A percentile compares a stretch with the other conserved stretches of the same genome.
These are phyloP conservation scores for Vicugna pacos DNA, from an alignment of 2,113 vertebrate species.

Conservation along the genomic window DNA sequence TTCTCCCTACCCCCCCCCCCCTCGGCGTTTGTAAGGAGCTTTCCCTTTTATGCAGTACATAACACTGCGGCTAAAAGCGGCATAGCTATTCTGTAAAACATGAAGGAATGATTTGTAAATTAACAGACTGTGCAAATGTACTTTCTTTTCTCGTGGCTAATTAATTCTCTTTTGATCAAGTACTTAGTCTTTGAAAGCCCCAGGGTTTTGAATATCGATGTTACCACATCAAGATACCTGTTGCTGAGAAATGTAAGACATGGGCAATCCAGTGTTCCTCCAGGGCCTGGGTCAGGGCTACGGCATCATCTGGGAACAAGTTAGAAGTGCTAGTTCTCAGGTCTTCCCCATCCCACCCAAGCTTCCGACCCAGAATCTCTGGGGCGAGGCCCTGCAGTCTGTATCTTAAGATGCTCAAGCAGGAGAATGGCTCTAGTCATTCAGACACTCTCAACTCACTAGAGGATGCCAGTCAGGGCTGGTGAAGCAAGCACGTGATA, in stretches of 20 bases:
- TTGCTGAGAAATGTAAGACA: neutral
- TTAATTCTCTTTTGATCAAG: constrained; percentile 44
- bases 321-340: neutral
- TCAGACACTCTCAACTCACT: neutral
- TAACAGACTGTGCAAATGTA: neutral
- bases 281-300: neutral
- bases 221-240: neutral
- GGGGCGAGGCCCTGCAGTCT: neutral
- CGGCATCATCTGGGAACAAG: neutral
- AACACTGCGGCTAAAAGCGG: neutral
- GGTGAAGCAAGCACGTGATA: neutral
- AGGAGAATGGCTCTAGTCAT: neutral
- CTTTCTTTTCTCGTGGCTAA: constrained; percentile 2
- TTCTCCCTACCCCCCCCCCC: neutral
- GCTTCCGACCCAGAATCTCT: neutral
- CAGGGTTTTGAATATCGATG: neutral
- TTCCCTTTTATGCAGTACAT: neutral
- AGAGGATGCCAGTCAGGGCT: neutral
- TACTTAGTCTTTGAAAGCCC: neutral
- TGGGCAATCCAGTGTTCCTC: neutral
- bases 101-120: constrained; percentile 13
- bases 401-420: neutral
- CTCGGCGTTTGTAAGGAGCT: neutral
- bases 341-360: neutral
- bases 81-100: neutral